phyloP scores from a whole-genome alignment of 2,888 invertebrate species.

The Aporophyla lueneburgensis region DNA sequence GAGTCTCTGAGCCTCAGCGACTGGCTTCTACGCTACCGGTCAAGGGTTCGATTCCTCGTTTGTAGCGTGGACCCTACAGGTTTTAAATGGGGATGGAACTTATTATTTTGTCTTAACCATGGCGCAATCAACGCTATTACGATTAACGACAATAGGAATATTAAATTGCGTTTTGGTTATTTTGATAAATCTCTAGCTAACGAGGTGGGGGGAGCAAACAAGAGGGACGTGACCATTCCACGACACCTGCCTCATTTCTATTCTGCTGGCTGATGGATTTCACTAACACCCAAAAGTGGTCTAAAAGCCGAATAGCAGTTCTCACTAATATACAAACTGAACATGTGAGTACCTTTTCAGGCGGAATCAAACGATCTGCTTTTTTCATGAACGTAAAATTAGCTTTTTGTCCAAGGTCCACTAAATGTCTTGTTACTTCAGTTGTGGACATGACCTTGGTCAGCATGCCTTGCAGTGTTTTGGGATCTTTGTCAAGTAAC shows the following conservation, averaged over 20 bases:
- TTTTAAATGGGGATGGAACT: background rate
- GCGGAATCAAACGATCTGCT: slow-evolving; percentile 82
- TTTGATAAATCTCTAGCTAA: too few species aligned
- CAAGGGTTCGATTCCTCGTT: background rate
- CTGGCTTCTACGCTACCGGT: background rate
- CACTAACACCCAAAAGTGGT: too few species aligned
- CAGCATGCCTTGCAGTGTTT: slow-evolving; percentile 81
- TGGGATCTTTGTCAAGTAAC: slow-evolving; percentile 81
- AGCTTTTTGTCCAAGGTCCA: slow-evolving; percentile 84
- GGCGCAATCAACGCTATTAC: too few species aligned
- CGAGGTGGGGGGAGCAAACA: background rate
- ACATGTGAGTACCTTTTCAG: slow-evolving; percentile 76
- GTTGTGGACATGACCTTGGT: slow-evolving; percentile 85
- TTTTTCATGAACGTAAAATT: slow-evolving; percentile 86
- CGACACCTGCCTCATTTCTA: background rate
- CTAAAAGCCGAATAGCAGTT: background rate
- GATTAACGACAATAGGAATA: too few species aligned
- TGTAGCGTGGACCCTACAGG: background rate
- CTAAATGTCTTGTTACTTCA: slow-evolving; percentile 85
- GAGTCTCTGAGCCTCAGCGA: too few species aligned
- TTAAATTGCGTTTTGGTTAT: too few species aligned
- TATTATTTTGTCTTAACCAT: background rate
- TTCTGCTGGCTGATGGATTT: too few species aligned
- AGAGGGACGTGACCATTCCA: background rate
- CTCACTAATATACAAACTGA: background rate